Conservation (phyloP, 2,797 vertebrate genomes). For the Leptodon cayanensis region DNA sequence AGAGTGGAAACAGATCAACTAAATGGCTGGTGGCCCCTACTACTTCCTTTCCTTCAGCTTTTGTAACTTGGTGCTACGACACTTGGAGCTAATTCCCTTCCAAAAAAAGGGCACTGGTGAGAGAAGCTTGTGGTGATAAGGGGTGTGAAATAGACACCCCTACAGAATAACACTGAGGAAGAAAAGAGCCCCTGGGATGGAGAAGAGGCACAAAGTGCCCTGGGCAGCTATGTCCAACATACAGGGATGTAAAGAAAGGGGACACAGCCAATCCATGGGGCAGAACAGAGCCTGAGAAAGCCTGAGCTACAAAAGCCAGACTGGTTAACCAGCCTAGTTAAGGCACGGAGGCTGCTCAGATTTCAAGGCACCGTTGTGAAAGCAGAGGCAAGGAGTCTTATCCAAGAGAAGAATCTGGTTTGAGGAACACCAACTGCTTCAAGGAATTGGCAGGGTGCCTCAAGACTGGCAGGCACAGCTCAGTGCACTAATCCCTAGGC, state of each 20-base stretch:
- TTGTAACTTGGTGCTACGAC: background rate
- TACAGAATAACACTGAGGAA: background rate
- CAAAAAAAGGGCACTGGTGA: background rate
- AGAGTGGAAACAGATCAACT: background rate
- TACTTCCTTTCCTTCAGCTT: background rate
- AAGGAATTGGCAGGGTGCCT: background rate
- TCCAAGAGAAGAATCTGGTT: background rate
- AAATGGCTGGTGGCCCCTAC: background rate
- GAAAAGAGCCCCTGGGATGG: background rate
- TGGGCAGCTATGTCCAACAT: background rate
- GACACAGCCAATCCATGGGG: background rate
- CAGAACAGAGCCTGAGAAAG: background rate
- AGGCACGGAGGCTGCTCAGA: background rate
- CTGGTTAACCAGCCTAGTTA: background rate
- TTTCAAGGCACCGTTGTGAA: background rate
- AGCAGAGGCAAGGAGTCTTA: background rate
- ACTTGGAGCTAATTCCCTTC: background rate
- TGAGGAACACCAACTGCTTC: constrained; percentile 1
- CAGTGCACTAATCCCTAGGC: background rate
- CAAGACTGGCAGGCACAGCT: background rate
- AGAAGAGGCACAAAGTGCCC: background rate
- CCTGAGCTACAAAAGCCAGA: background rate
- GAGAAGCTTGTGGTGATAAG: background rate
- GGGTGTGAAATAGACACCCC: background rate
- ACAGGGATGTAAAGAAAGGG: background rate